Percentiles rank a stretch among this genome's conserved stretches.
phyloP scores from a whole-genome alignment of 2,113 vertebrate genomes.

The Sturnira hondurensis region DNA sequence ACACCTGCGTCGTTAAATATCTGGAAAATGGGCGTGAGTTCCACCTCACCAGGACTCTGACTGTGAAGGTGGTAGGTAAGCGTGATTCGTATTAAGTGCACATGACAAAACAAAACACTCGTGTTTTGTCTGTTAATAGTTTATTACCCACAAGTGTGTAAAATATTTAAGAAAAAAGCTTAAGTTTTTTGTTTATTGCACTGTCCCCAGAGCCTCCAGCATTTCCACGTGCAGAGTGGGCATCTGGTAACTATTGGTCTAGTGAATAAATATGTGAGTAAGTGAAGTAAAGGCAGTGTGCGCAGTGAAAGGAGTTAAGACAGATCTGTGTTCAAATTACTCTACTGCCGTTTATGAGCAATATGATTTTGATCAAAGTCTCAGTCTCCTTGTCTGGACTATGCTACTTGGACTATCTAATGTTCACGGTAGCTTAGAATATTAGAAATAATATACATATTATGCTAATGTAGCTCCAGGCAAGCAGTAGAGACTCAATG shows the following conservation, averaged over 20 bases:
- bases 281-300: background rate
- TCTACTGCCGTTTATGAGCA: background rate
- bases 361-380: background rate
- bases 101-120: background rate
- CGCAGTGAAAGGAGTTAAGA: background rate
- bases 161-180: background rate
- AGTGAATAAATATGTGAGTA: background rate
- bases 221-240: background rate
- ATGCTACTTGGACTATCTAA: background rate
- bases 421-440: background rate
- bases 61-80: conserved; percentile 90
- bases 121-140: background rate
- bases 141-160: background rate
- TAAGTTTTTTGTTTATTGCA: background rate
- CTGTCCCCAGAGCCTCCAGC: background rate
- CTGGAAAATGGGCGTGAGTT: conserved; percentile 79
- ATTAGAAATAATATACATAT: background rate
- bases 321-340: background rate
- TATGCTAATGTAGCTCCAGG: background rate
- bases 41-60: conserved; percentile 86
- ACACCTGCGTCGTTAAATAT: conserved; percentile 88
- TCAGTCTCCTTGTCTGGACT: background rate
- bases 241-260: background rate
- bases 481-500: background rate
- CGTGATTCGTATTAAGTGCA: conserved; percentile 12